Percentiles rank a stretch among this genome's conserved stretches.
Conservation (phyloP, 1,140 invertebrate genomes). For the Diplogasteroides magnus region DNA sequence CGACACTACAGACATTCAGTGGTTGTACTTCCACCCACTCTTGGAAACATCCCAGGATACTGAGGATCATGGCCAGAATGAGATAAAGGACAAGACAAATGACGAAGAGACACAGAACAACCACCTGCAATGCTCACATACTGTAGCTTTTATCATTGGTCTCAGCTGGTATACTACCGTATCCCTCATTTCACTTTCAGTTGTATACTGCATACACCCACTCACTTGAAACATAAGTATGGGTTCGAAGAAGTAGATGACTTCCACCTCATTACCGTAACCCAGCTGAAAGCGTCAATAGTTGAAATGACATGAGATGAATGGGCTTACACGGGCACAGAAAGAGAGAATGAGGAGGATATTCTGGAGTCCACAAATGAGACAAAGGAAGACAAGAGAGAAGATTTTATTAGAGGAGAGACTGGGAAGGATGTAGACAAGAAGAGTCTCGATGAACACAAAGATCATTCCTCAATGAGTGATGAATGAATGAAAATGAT, state of each 20-base stretch:
- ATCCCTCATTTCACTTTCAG: not conserved
- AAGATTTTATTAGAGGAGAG: not conserved
- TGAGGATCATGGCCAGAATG: not conserved
- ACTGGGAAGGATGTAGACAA: not conserved
- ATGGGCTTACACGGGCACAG: not conserved
- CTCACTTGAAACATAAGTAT: not conserved
- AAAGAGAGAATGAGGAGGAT: not conserved
- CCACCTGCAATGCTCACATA: not conserved
- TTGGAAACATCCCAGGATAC: not conserved
- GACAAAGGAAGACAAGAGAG: not conserved
- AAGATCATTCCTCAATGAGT: not conserved
- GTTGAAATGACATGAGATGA: not conserved
- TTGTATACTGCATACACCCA: not conserved
- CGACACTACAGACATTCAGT: not conserved
- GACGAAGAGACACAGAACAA: not conserved
- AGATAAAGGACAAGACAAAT: not conserved
- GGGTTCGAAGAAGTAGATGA: not conserved
- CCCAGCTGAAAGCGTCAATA: not conserved
- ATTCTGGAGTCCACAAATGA: not conserved
- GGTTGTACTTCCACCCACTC: not conserved
- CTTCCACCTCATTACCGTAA: not conserved
- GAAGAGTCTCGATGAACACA: not conserved
- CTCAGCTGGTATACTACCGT: not conserved
- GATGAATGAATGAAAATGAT: not conserved
- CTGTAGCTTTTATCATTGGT: not conserved